Base-by-base conservation (phyloP, 23 tunicate species). In the Styela plicata region DNA sequence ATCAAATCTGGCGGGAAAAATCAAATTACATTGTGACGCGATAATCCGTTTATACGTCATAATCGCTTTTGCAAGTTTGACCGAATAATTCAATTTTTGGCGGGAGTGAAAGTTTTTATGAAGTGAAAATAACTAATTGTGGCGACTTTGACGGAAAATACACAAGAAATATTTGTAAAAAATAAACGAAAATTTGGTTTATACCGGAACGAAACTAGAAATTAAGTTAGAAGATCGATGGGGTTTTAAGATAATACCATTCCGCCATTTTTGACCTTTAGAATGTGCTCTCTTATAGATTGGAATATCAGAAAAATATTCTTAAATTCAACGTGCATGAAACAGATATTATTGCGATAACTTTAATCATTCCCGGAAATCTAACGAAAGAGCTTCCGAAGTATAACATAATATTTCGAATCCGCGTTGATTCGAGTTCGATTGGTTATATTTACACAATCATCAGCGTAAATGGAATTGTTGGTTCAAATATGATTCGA, bases 31-130 rank as follows among this genome's bases (percentile, higher is more conserved):
- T 76, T 53, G 64, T 44, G 64, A 76, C 81, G 81, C 81, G 31
- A 5, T 76, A 76, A 76, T 76, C 66, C 53, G 26, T 76, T 76
- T 76, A 76, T 44, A 36, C 81, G 64, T 76, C 66, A 76, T 76
- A 76, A 76, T 76, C 81, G 33, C 66, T 44, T 76, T 76, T 76
- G 66, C 66, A 53, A 76, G 64, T 76, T 76, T 65, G 81, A 44
- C 57, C 57, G 57, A 44, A 44, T 44, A 44, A 44, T 44, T 44
- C 13, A 13, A 44, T 44, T 44, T 44, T 44, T 44, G 57, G 57
- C 57, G 13, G 10, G 7, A 44, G 13, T 13, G 57, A 44, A 44
- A 44, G 57, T 44, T 44, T 44, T 44, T 44, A 44, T 44, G 57
- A 44, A 44, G 57, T 44, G 57, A 44, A 44, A 44, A 44, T 44